Percentiles rank a stretch among this genome's conserved stretches.
phyloP scores from a whole-genome alignment of 2,113 vertebrate species.

The Asarcornis scutulata region DNA sequence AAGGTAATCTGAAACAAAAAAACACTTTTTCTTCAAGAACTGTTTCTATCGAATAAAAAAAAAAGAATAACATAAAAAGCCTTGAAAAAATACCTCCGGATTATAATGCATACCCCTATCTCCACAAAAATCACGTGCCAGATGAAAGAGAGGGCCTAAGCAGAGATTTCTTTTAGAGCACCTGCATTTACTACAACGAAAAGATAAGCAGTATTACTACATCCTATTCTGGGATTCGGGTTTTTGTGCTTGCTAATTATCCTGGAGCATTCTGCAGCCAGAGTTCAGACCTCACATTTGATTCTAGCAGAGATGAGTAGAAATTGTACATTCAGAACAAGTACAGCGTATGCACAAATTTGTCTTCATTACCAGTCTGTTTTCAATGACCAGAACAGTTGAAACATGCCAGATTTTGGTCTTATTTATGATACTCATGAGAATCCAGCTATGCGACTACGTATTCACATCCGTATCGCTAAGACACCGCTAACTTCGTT shows the following conservation, averaged over 20 bases:
- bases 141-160: neutral
- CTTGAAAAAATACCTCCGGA: neutral
- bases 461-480: neutral
- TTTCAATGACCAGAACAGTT: conserved; percentile 24
- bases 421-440: conserved; percentile 37
- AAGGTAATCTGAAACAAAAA: neutral
- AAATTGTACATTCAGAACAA: conserved; percentile 31
- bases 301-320: neutral
- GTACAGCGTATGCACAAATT: conserved; percentile 18
- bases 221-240: neutral
- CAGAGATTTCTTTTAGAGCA: neutral
- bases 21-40: neutral
- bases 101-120: neutral
- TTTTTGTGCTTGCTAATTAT: conserved; percentile 29
- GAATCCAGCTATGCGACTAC: conserved; percentile 22
- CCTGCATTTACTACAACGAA: neutral
- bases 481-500: neutral
- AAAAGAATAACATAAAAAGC: neutral
- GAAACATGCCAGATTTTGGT: conserved; percentile 19
- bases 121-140: neutral
- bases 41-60: neutral
- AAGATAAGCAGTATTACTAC: neutral
- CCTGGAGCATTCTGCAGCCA: neutral
- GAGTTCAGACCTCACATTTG: neutral
- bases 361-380: conserved; percentile 54